Conservation (phyloP, 1,140 invertebrate species). For the Hypsibius dujardini region DNA sequence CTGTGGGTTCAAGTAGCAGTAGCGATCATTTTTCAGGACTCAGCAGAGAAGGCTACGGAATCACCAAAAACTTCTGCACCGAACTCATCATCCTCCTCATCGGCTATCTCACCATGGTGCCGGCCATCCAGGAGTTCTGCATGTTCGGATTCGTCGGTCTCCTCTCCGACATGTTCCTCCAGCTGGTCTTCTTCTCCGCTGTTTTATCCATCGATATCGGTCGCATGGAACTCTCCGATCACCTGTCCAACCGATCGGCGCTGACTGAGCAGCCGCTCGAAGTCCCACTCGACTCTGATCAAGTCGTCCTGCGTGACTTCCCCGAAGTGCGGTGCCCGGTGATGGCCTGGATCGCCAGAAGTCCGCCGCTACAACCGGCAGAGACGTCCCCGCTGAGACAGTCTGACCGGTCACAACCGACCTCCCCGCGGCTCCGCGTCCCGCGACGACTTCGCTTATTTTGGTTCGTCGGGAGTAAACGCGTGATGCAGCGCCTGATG, state of each 20-base stretch:
- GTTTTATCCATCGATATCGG: conserved; percentile 74
- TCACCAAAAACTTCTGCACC: conserved; percentile 78
- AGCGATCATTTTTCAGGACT: conserved; percentile 34
- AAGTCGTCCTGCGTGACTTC: neutral
- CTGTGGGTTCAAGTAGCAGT: no score
- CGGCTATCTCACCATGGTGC: conserved; percentile 75
- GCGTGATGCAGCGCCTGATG: conserved; percentile 77
- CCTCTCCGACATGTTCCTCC: conserved; percentile 75
- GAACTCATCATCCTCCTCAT: conserved; percentile 80
- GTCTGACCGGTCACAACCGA: conserved; percentile 25
- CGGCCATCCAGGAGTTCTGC: conserved; percentile 70
- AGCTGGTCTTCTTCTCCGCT: conserved; percentile 77
- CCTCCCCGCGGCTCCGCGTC: conserved; percentile 28
- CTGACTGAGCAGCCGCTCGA: neutral
- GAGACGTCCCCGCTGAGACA: conserved; percentile 7
- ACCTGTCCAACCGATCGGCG: conserved; percentile 24
- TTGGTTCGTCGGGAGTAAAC: conserved; percentile 55
- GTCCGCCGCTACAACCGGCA: neutral
- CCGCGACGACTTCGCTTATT: conserved; percentile 64
- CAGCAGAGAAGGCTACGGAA: conserved; percentile 85
- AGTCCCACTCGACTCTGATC: conserved; percentile 3
- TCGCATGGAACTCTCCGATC: conserved; percentile 46
- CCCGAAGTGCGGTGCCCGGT: conserved; percentile 8
- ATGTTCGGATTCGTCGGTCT: conserved; percentile 82
- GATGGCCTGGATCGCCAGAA: neutral